These are phyloP conservation scores for Callipepla californica DNA, from an alignment of 2,113 vertebrate species.

Conservation along the genomic window DNA sequence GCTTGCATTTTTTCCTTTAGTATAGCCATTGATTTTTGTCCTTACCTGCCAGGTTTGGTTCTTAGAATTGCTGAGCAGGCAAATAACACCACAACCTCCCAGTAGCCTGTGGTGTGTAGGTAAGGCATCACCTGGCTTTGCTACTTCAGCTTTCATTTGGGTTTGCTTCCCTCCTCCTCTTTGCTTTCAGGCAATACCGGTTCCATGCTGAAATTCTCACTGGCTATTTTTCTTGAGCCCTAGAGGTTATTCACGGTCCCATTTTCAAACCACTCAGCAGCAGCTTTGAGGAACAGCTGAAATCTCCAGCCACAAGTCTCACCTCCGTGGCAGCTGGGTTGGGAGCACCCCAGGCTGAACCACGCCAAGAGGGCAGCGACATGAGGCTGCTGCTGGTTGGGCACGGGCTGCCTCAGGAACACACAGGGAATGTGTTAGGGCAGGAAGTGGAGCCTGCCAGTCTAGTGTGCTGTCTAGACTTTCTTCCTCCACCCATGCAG, in stretches of 20 bases:
- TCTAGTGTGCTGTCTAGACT: background rate
- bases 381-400: background rate
- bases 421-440: background rate
- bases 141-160: background rate
- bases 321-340: background rate
- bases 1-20: background rate
- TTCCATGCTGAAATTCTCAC: background rate
- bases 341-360: background rate
- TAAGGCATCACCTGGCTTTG: background rate
- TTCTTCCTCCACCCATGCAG: background rate
- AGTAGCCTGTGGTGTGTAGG: background rate
- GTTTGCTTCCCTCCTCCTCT: background rate
- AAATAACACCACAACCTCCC: background rate
- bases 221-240: background rate
- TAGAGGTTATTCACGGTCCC: background rate
- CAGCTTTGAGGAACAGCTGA: slow-evolving; percentile 2
- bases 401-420: background rate
- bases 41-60: background rate
- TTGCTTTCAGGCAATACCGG: background rate
- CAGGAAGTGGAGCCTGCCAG: background rate
- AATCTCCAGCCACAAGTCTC: background rate
- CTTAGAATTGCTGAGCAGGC: background rate
- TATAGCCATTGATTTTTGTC: background rate
- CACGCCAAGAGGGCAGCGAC: background rate
- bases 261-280: background rate